Base-by-base conservation (phyloP, 2,888 invertebrate species). In the Netelia melanura region DNA sequence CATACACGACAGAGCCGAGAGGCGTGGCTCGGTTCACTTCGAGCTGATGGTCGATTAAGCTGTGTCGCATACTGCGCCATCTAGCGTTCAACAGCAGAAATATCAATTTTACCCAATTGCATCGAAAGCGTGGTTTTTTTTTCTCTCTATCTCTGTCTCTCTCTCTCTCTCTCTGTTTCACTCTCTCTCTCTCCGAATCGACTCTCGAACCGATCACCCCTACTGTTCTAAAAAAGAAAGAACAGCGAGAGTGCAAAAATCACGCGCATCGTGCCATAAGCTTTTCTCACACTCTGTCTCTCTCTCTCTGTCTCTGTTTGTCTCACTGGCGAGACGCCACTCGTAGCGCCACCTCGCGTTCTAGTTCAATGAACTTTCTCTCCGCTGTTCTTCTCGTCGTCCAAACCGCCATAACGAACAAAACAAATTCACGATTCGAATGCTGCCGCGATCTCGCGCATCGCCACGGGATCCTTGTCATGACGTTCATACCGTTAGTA, bases 21-120 rank as follows among this genome's bases (percentile, higher is more conserved):
- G 97, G 94, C 96, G 97, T 93, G 98, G 98, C 92, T 97, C 97
- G 91, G 98, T 98, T 92, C 98, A 98, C 95, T 98, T 98, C 95
- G 98, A 98, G 95, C 95, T 98, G 94, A 97, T 98, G 96, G 96
- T 98, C 94, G 98, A 98, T 95, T 97, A 97, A 96, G 89, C 85
- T 62, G 65, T 80, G 83, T 43, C 48, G 62, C 38, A 58, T 44
- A 30, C 71, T 54, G 65, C 70, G 76, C 70, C 72, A 82, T 76
- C 64, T 52, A 74, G 76, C 81, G 75, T 64, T 75, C 80, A 75
- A 65, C 79, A 84, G 80, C 86, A 80, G 83, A 83, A 87, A 85
- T 77, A 86, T 83, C 54, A 87, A 82, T 83, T 85, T 81, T 83
- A 81, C 74, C 74, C 79, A 86, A 83, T 84, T 77, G 85, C 75